Conservation (phyloP, 2,888 invertebrate genomes). For the Epirrhoe tristata region DNA sequence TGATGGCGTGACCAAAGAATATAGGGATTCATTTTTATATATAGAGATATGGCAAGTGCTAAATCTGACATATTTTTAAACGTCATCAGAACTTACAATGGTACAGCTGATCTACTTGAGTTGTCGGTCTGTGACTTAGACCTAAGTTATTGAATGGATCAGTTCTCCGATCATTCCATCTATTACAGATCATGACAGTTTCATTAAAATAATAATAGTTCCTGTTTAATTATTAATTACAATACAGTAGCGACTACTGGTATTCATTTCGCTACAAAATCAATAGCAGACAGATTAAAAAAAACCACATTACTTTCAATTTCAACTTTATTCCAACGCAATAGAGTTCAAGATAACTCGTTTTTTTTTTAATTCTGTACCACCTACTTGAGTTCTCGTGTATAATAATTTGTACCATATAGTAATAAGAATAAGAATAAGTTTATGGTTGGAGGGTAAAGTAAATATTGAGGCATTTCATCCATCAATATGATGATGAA, state of each 20-base stretch:
- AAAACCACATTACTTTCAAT: not conserved
- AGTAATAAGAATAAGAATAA: not conserved
- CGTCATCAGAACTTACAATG: too few relatives aligned
- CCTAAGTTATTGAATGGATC: not conserved
- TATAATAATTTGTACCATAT: conserved; percentile 18
- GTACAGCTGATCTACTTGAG: too few relatives aligned
- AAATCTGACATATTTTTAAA: too few relatives aligned
- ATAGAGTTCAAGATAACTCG: not conserved
- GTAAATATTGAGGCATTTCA: conserved; percentile 22
- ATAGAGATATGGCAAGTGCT: too few relatives aligned
- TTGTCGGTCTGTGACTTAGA: too few relatives aligned
- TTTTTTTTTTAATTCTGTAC: not conserved
- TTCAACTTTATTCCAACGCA: conserved; percentile 8
- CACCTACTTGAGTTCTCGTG: not conserved
- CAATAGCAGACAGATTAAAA: conserved; percentile 46
- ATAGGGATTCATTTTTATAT: too few relatives aligned
- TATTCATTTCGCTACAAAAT: conserved; percentile 71
- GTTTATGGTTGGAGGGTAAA: not conserved
- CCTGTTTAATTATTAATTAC: conserved; percentile 9
- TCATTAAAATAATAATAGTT: conserved; percentile 1
- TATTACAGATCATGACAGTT: conserved; percentile 2
- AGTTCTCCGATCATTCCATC: not conserved
- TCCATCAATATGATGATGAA: conserved; percentile 29
- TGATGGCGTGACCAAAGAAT: too few relatives aligned
- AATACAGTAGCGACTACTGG: conserved; percentile 31